These are phyloP conservation scores for Prosapia bicincta DNA, from an alignment of 2,888 invertebrate species.

Conservation along the genomic window DNA sequence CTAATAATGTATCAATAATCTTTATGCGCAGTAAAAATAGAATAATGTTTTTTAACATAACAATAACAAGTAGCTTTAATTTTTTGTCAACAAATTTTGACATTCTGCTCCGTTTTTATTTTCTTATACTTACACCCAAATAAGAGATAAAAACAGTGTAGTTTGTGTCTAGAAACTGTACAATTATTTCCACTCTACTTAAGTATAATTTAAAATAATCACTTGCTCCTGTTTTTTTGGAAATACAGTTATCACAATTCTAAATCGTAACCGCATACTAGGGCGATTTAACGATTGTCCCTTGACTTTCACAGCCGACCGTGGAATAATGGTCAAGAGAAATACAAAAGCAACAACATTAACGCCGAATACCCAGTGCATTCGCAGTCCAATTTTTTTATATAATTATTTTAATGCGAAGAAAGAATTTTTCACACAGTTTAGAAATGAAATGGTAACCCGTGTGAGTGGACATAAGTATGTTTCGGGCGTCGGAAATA, in stretches of 20 bases:
- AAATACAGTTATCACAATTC: background rate
- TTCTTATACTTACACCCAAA: too few species aligned
- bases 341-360: background rate
- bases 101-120: too few species aligned
- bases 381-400: background rate
- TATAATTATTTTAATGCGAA: background rate
- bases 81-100: too few species aligned
- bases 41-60: too few species aligned
- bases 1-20: too few species aligned
- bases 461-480: background rate
- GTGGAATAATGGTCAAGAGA: background rate
- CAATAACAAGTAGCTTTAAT: too few species aligned
- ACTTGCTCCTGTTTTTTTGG: background rate
- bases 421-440: background rate
- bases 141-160: too few species aligned
- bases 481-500: background rate
- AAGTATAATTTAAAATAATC: too few species aligned
- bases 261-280: background rate
- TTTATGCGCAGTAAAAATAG: too few species aligned
- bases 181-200: background rate
- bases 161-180: too few species aligned
- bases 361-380: background rate
- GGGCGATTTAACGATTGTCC: background rate
- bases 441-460: background rate
- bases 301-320: background rate